Evolutionary conservation across 92 coral and sea anemone species (phyloP).

Genomic region (Palythoa grandis): DNA sequence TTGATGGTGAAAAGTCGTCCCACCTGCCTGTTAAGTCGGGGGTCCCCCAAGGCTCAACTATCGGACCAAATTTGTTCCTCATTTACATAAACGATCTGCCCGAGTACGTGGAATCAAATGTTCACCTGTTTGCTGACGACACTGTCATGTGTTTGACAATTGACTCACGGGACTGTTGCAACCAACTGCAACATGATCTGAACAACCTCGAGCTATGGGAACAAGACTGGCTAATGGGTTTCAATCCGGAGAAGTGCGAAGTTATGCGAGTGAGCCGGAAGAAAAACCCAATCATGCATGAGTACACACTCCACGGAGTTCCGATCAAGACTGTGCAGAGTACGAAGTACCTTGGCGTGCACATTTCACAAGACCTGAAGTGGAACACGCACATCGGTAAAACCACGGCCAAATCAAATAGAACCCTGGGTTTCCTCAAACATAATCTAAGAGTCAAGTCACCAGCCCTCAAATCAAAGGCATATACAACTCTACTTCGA

Average conservation of each 20-base stretch:
- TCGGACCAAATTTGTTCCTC: too few species aligned
- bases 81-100: not conserved
- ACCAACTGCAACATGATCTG: not conserved
- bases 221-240: not conserved
- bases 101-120: not conserved
- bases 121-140: not conserved
- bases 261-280: not conserved
- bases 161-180: not conserved
- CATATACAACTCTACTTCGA: not conserved
- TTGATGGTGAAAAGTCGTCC: not conserved
- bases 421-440: not conserved
- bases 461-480: not conserved
- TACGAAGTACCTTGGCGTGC: conserved; percentile 23
- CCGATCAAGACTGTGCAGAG: not conserved
- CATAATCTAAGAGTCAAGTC: not conserved
- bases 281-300: not conserved
- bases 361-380: conserved; percentile 31
- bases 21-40: not conserved
- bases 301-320: conserved; percentile 6
- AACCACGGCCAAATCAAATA: not conserved
- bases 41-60: too few species aligned
- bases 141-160: not conserved
- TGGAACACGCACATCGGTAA: conserved; percentile 32
- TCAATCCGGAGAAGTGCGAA: not conserved
- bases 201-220: conserved; percentile 8